Evolutionary conservation across 2,888 invertebrate genomes (phyloP).

Genomic region (Herminia tarsipennalis): DNA sequence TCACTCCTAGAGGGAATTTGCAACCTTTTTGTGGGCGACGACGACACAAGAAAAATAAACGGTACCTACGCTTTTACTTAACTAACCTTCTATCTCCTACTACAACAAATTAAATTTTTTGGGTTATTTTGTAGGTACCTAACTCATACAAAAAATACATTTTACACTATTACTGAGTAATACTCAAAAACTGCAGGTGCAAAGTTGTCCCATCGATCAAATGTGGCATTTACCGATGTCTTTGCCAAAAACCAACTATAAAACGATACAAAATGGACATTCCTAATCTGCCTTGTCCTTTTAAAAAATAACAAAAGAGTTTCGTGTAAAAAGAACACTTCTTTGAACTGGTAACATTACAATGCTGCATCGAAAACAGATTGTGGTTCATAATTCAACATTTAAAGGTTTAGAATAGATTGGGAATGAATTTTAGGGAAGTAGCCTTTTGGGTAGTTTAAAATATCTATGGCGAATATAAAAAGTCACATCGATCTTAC

Average conservation of each 20-base stretch:
- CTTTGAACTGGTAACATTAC: constrained; percentile 37
- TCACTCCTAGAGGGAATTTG: no score
- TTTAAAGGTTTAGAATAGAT: constrained; percentile 14
- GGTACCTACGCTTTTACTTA: no score
- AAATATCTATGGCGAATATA: constrained; percentile 44
- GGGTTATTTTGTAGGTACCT: no score
- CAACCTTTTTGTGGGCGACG: no score
- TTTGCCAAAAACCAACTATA: constrained; percentile 58
- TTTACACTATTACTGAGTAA: constrained; percentile 41
- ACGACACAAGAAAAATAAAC: no score
- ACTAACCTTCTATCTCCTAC: no score
- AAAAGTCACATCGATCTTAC: constrained; percentile 74
- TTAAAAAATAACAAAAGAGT: constrained; percentile 73
- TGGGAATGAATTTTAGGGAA: neutral
- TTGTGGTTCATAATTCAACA: neutral
- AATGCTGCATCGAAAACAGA: neutral
- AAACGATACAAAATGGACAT: constrained; percentile 78
- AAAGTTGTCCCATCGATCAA: constrained; percentile 70
- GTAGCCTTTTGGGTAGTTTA: constrained; percentile 29
- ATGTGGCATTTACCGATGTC: constrained; percentile 71
- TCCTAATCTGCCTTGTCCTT: constrained; percentile 77
- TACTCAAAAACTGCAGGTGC: constrained; percentile 67
- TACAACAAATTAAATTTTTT: no score
- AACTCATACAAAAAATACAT: constrained; percentile 17
- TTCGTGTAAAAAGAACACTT: constrained; percentile 57